Conservation (phyloP, 2,888 invertebrate species). For the Aspidiotus destructor region DNA sequence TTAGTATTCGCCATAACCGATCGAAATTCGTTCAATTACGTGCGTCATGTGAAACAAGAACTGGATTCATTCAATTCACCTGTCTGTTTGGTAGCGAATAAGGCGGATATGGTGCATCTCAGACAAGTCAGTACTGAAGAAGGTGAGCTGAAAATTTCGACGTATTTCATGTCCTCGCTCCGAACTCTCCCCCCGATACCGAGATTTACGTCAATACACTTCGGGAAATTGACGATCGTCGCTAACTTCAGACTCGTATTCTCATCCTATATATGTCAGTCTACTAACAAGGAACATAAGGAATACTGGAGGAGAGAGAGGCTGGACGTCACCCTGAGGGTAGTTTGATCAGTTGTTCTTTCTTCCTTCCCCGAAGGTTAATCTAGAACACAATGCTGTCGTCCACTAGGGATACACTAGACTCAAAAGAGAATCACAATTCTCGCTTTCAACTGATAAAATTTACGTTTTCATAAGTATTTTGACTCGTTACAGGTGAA, state of each 20-base stretch:
- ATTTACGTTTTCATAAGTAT: neutral
- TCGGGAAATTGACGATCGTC: too few species aligned
- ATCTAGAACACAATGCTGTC: too few species aligned
- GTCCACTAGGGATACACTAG: neutral
- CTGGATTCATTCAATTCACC: conserved; percentile 59
- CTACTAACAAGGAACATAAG: too few species aligned
- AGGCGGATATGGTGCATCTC: conserved; percentile 82
- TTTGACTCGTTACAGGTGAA: conserved; percentile 45
- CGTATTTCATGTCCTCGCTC: too few species aligned
- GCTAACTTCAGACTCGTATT: too few species aligned
- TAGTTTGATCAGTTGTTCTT: too few species aligned
- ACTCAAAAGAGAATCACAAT: neutral
- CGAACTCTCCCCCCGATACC: too few species aligned
- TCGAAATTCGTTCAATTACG: conserved; percentile 70
- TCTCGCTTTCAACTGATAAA: neutral
- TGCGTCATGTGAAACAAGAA: conserved; percentile 59
- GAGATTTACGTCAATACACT: too few species aligned
- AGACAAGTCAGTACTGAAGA: conserved; percentile 79
- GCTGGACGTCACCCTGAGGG: too few species aligned
- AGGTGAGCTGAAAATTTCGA: conserved; percentile 45
- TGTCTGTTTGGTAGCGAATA: conserved; percentile 77
- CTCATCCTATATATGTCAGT: too few species aligned
- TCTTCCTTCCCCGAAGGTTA: too few species aligned
- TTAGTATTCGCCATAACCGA: conserved; percentile 87
- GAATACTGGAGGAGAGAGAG: too few species aligned